phyloP scores from a whole-genome alignment of 2,797 vertebrate species.

The Gymnodraco acuticeps region DNA sequence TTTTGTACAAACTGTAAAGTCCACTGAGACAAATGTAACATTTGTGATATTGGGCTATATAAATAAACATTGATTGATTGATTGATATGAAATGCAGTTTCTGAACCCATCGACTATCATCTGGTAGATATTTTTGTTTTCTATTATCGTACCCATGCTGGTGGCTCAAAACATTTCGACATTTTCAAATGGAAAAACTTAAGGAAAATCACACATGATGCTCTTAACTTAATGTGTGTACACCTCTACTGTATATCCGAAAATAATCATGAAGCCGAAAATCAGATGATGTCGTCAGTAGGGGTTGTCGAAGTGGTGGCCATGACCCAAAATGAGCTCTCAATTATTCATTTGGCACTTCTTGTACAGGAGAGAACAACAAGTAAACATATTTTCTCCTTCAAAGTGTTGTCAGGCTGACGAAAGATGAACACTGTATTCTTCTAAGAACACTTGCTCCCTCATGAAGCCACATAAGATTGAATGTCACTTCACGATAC shows the following conservation, averaged over 20 bases:
- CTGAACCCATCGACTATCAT: too few species aligned
- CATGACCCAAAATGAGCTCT: conserved; percentile 15
- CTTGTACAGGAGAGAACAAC: conserved; percentile 20
- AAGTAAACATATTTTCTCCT: conserved; percentile 9
- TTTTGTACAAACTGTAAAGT: too few species aligned
- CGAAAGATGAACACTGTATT: background rate
- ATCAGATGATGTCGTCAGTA: background rate
- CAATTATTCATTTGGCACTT: conserved; percentile 50
- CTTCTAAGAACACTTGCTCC: background rate
- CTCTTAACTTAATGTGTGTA: background rate
- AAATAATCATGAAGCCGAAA: conserved; percentile 24
- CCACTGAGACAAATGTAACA: too few species aligned
- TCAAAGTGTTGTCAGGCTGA: conserved; percentile 15
- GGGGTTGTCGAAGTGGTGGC: background rate
- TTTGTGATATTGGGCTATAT: too few species aligned
- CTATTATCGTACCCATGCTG: background rate
- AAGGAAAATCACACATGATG: background rate
- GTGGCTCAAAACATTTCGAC: background rate
- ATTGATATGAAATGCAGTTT: too few species aligned
- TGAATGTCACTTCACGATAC: conserved; percentile 20
- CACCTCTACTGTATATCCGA: conserved; percentile 5
- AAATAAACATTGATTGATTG: too few species aligned
- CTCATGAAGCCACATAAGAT: conserved; percentile 15
- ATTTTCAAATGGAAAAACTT: background rate
- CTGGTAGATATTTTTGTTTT: background rate